These are phyloP conservation scores for Stratiomys singularior DNA, from an alignment of 2,888 invertebrate species.

Conservation along the genomic window DNA sequence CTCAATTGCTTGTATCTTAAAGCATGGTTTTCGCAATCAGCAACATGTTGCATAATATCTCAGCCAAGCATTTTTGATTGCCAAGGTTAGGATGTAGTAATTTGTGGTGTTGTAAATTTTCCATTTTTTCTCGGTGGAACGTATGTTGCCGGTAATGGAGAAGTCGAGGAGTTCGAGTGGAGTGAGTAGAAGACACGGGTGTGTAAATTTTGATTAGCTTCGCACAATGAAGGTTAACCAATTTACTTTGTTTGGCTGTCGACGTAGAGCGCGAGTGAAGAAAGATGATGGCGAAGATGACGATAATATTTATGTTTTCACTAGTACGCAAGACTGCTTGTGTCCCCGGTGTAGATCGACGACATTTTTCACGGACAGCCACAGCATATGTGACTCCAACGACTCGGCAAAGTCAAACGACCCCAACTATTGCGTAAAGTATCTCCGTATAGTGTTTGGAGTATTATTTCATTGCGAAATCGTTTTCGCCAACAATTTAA, in stretches of 20 bases:
- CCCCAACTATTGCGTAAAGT: not conserved
- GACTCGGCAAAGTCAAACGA: not conserved
- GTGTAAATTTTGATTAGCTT: not conserved
- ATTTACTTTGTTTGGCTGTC: not conserved
- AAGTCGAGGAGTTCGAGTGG: too few species aligned
- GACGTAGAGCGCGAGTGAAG: not conserved
- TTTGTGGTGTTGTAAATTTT: not conserved
- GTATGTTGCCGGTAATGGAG: too few species aligned
- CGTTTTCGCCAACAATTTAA: conserved; percentile 2
- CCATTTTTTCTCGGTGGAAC: not conserved
- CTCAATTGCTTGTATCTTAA: conserved; percentile 8
- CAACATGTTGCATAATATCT: conserved; percentile 9
- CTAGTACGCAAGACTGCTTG: conserved; percentile 9
- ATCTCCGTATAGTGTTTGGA: not conserved
- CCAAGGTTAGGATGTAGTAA: conserved; percentile 25
- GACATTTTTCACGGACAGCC: conserved; percentile 28
- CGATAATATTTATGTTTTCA: not conserved
- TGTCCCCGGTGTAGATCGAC: conserved; percentile 2
- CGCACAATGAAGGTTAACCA: not conserved
- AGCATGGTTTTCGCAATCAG: conserved; percentile 10
- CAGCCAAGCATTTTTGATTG: conserved; percentile 23
- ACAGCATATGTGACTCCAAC: not conserved
- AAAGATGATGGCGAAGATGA: not conserved
- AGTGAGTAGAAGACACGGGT: not conserved
- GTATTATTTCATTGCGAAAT: not conserved